Percentiles rank a stretch among this genome's conserved stretches.
Evolutionary conservation across 2,888 invertebrate genomes (phyloP).

Genomic region (Amphipoea oculea): DNA sequence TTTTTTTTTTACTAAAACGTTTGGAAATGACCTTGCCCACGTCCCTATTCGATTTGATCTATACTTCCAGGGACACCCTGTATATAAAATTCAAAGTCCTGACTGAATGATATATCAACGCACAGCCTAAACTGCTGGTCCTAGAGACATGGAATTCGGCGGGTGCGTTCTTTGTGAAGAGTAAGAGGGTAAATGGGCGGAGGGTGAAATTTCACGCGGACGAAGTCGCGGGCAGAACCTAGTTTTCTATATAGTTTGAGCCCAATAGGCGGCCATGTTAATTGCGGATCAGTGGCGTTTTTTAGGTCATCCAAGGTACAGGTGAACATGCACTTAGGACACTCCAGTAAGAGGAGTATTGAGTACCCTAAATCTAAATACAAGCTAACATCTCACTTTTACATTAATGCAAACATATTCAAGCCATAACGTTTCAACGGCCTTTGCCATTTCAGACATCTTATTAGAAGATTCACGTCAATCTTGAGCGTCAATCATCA

Average conservation of each 20-base stretch:
- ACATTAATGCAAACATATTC: not conserved
- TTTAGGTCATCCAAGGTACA: not conserved
- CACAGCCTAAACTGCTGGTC: no score
- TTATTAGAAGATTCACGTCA: not conserved
- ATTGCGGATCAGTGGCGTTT: not conserved
- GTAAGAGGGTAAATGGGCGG: no score
- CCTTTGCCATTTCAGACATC: not conserved
- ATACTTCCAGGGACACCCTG: no score
- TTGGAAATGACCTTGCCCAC: no score
- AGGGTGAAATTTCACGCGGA: no score
- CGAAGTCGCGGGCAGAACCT: no score
- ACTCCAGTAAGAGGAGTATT: not conserved
- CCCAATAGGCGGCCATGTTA: not conserved
- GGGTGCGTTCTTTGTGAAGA: no score
- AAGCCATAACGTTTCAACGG: not conserved
- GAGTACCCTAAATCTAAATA: not conserved
- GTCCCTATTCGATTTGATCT: no score
- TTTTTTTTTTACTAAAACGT: no score
- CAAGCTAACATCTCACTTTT: not conserved
- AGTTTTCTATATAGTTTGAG: not conserved
- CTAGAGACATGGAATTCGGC: no score
- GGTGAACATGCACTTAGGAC: not conserved
- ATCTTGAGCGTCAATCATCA: constrained; percentile 15
- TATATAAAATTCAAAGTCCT: no score
- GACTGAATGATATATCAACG: no score